Conservation (phyloP, 2,113 vertebrate genomes). For the Pseudorasbora parva region DNA sequence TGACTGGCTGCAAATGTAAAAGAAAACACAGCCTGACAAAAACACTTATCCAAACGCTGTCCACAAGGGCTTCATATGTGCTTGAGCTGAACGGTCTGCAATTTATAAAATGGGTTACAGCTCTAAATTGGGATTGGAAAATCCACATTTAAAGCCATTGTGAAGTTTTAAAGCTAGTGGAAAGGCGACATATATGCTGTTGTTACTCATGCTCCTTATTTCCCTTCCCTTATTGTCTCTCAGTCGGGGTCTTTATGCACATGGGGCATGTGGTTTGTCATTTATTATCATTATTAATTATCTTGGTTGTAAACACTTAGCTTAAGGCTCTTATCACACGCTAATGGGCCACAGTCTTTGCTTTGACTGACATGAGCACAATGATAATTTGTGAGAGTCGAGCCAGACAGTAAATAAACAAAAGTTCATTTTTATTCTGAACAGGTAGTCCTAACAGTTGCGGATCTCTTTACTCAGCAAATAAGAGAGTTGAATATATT, state of each 20-base stretch:
- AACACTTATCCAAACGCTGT: neutral
- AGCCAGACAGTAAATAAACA: slow-evolving; percentile 22
- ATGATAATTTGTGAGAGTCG: neutral
- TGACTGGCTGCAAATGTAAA: slow-evolving; percentile 26
- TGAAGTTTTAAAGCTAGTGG: neutral
- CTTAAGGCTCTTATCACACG: slow-evolving; percentile 31
- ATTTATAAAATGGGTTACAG: neutral
- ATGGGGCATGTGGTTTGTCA: slow-evolving; percentile 26
- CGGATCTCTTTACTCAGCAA: neutral
- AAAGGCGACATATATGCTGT: neutral
- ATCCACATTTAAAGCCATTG: neutral
- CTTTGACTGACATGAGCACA: slow-evolving; percentile 15
- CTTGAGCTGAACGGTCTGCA: neutral
- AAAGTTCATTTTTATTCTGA: neutral
- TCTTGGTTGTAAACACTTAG: slow-evolving; percentile 41
- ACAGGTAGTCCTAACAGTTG: slow-evolving; percentile 1
- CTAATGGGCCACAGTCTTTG: neutral
- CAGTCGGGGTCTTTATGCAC: slow-evolving; percentile 17
- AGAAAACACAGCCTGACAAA: slow-evolving; percentile 1
- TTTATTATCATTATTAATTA: slow-evolving; percentile 37
- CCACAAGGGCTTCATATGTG: neutral
- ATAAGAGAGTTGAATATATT: neutral
- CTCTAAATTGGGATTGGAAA: neutral
- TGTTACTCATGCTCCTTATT: neutral
- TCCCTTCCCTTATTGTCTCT: neutral